Evolutionary conservation across 2,113 vertebrate genomes (phyloP), one percentile per base, ranked within the genome.

Genomic region (Melospiza georgiana): DNA sequence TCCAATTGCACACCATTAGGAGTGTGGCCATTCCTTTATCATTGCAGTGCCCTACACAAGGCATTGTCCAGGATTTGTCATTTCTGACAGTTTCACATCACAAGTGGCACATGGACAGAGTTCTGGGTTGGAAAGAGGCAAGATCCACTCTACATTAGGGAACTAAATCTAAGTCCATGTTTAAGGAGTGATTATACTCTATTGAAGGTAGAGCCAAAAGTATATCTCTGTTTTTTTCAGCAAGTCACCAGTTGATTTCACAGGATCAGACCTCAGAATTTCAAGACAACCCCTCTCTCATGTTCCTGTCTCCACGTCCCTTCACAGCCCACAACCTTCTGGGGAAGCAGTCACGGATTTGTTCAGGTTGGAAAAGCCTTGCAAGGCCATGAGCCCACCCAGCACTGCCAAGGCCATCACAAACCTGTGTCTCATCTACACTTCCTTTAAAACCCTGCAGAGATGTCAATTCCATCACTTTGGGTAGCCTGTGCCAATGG

Each of bases 211-310:
- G 76, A 94, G 35, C 13, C 54, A 63, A 79, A 92, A 67, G 20
- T 18, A 81, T 91, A 87, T 90, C 11, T 91, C 58, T 65, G 0
- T 0, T 15, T 8, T 77, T 57, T 86, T 87, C 67, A 95, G 51
- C 74, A 69, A 83, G 89, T 80, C 76, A 46, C 30, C 90, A 87
- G 20, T 4, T 89, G 76, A 92, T 96, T 94, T 95, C 84, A 92
- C 81, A 94, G 89, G 68, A 95, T 85, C 84, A 96, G 72, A 96
- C 41, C 51, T 41, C 49, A 81, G 25, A 78, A 63, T 39, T 73
- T 52, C 3, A 19, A 94, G 80, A 88, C 46, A 91, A 94, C 69
- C 39, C 25, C 28, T 93, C 68, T 87, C 84, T 76, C 75, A 12
- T 82, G 77, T 94, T 84, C 17, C 75, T 63, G 11, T 44, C 78